phyloP scores from a whole-genome alignment of 2,797 vertebrate genomes.

The Clarias platycephalus region DNA sequence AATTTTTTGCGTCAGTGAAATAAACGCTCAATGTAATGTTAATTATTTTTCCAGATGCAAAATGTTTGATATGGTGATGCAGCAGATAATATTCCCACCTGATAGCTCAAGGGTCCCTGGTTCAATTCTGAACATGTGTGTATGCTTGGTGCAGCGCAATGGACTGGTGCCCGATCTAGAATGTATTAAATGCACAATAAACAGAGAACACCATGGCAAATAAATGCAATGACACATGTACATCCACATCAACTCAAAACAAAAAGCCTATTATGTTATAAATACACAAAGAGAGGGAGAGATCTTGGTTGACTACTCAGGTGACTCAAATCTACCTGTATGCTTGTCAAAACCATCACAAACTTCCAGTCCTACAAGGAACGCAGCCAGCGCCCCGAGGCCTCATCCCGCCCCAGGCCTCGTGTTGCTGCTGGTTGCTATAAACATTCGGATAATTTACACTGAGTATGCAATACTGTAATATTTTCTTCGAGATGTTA shows the following conservation, averaged over 20 bases:
- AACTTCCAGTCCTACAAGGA: constrained; percentile 66
- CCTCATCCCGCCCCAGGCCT: constrained; percentile 60
- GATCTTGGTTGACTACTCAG: constrained; percentile 56
- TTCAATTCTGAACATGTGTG: neutral
- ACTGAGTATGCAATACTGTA: constrained; percentile 86
- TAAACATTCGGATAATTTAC: constrained; percentile 88
- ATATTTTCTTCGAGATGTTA: constrained; percentile 93
- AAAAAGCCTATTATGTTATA: constrained; percentile 11
- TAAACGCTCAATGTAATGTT: too few species aligned
- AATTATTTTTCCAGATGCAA: too few species aligned
- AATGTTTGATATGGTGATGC: neutral
- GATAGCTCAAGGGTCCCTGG: too few species aligned
- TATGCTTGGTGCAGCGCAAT: neutral
- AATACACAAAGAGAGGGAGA: constrained; percentile 1
- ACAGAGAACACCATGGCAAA: too few species aligned
- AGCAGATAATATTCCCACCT: neutral
- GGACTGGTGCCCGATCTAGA: neutral
- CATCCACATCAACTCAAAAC: neutral
- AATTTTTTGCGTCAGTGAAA: too few species aligned
- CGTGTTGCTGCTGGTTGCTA: constrained; percentile 96
- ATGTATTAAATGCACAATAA: neutral
- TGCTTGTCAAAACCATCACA: constrained; percentile 75
- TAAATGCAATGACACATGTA: neutral
- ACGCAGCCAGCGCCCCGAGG: constrained; percentile 57
- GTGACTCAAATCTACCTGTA: constrained; percentile 70